phyloP scores from a whole-genome alignment of 2,888 invertebrate genomes.

The Amiota minor region DNA sequence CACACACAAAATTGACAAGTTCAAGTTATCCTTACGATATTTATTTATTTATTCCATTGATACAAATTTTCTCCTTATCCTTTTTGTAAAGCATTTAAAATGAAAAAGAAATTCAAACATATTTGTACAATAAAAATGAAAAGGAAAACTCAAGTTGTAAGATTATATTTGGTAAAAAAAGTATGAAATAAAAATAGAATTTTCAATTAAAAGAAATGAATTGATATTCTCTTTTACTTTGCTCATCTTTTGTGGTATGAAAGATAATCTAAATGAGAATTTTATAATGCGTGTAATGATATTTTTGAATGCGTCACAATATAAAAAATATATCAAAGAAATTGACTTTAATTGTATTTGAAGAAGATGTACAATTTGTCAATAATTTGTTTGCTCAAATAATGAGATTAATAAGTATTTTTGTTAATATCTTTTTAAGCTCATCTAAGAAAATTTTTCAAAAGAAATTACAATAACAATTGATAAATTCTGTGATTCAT shows the following conservation, averaged over 20 bases:
- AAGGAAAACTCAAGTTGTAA: conserved; percentile 14
- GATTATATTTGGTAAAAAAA: not conserved
- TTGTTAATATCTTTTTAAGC: not conserved
- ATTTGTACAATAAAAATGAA: not conserved
- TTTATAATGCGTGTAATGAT: conserved; percentile 12
- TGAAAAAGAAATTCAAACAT: not conserved
- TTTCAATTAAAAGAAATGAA: conserved; percentile 23
- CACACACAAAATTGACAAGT: conserved; percentile 29
- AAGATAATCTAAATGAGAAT: conserved; percentile 26
- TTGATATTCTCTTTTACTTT: not conserved
- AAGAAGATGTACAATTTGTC: too few relatives aligned
- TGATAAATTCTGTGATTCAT: too few relatives aligned
- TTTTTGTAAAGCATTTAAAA: not conserved
- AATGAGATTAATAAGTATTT: too few relatives aligned
- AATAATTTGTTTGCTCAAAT: too few relatives aligned
- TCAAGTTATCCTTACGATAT: not conserved
- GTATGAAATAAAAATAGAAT: not conserved
- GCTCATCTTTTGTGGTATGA: conserved; percentile 6
- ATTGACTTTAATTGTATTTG: too few relatives aligned
- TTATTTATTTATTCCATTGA: not conserved
- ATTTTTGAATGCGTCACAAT: not conserved
- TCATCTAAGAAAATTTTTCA: not conserved
- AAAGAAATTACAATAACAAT: too few relatives aligned
- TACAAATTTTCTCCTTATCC: not conserved
- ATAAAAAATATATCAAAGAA: too few relatives aligned